Conservation (phyloP, 2,797 vertebrate species). For the Streptopelia turtur region DNA sequence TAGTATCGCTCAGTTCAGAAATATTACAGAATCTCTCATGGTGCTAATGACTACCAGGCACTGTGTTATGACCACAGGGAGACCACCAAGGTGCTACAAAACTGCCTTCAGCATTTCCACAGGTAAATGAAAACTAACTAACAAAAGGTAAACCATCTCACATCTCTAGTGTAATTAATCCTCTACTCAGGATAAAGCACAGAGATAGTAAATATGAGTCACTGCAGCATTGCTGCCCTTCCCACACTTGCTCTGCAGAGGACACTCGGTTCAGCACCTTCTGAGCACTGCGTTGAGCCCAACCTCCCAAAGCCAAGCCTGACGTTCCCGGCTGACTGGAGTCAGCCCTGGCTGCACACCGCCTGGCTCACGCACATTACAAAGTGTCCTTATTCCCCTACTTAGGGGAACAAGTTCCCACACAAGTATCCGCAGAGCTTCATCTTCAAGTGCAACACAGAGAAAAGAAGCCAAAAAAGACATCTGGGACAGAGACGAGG, state of each 20-base stretch:
- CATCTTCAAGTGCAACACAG: background rate
- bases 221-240: background rate
- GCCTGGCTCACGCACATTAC: background rate
- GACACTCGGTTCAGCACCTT: background rate
- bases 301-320: background rate
- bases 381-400: background rate
- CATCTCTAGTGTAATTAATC: background rate
- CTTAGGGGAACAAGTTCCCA: background rate
- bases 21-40: background rate
- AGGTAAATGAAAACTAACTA: background rate
- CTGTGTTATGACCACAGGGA: background rate
- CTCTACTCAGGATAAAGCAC: background rate
- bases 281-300: background rate
- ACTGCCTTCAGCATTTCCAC: background rate
- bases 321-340: background rate
- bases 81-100: background rate
- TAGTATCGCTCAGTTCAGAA: background rate
- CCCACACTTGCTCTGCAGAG: background rate
- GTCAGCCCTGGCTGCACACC: background rate
- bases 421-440: background rate
- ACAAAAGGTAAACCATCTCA: background rate
- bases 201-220: background rate
- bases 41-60: background rate
- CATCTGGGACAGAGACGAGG: background rate
- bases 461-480: background rate